Base-by-base conservation (phyloP, 2,797 vertebrate species). In the Lacerta agilis region DNA sequence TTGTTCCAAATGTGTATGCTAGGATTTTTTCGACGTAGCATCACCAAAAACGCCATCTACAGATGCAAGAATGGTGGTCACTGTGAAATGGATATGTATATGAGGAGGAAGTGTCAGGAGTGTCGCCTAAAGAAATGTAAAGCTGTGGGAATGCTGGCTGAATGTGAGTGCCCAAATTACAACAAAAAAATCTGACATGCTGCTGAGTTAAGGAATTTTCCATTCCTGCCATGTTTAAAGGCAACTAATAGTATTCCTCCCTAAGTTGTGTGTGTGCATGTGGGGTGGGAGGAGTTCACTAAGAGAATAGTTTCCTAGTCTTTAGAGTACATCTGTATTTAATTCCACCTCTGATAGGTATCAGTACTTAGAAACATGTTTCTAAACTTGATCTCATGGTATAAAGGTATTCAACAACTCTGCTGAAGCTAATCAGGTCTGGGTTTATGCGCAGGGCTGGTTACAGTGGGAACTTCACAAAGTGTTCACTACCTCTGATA, bases 1-100 rank as follows among this genome's bases (percentile, higher is more conserved):
- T 64, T 5, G 45, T 75, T 75, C 23, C 33, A 58, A 41, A 84
- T 79, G 23, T 15, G 25, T n/a, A n/a, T 67, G 33, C 17, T 91
- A 99, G 98, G 98, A 18, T 99, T 99, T 93, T 99, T 99, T 92
- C 96, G 98, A 75, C 97, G 98, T 5, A 99, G 98, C 29, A 98
- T 99, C 89, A 99, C 98, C 36, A 99, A 98, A 94, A 99, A 99
- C 58, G 98, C 98, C 0, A 98, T 98, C 69, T 99, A 99, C 87
- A 97, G 97, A 87, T 99, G 98, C 92, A 99, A 99, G 96, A 99
- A 97, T 3, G 98, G 98, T 0, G 98, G 98, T 0, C 95, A 98
- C 91, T 99, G 98, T 88, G 98, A 99, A 97, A 99, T 99, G 98
- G 98, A 99, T 96, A 98, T 98, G 98, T 99, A 99, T 95, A 99